A percentile compares a stretch with the other conserved stretches of the same genome.
Conservation (phyloP, 2,888 invertebrate genomes). For the Nymphalis urticae region DNA sequence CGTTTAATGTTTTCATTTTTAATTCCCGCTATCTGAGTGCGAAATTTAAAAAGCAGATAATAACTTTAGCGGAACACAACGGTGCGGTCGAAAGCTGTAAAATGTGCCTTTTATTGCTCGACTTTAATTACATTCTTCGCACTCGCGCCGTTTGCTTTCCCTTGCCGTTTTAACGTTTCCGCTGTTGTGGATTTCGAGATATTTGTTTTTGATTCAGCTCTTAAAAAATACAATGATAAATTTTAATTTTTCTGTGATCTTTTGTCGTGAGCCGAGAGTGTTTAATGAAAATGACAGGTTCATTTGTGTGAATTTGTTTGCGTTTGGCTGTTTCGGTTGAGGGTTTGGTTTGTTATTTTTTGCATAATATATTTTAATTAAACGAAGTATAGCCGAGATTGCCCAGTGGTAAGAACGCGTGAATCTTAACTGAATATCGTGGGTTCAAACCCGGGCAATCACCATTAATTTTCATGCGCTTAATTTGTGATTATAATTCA, state of each 20-base stretch:
- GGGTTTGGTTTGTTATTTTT: neutral
- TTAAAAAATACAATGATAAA: conserved; percentile 1
- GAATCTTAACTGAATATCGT: too few relatives aligned
- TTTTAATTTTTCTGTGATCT: neutral
- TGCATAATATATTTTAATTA: too few relatives aligned
- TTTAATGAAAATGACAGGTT: neutral
- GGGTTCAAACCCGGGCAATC: too few relatives aligned
- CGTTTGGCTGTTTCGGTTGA: neutral
- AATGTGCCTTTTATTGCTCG: conserved; percentile 68
- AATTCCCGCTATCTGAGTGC: conserved; percentile 65
- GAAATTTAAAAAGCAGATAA: conserved; percentile 73
- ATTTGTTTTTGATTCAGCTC: conserved; percentile 14
- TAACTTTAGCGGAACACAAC: conserved; percentile 65
- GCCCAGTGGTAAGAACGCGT: too few relatives aligned
- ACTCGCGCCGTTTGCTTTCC: conserved; percentile 46
- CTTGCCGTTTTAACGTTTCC: conserved; percentile 52
- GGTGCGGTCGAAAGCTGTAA: conserved; percentile 64
- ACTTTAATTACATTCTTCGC: conserved; percentile 74
- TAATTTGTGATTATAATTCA: too few relatives aligned
- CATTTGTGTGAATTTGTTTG: neutral
- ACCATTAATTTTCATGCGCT: too few relatives aligned
- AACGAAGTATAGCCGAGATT: too few relatives aligned
- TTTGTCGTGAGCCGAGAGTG: neutral
- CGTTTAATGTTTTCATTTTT: conserved; percentile 72
- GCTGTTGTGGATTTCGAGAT: conserved; percentile 43